Conservation (phyloP, 2,888 invertebrate genomes). For the Neoaliturus tenellus region DNA sequence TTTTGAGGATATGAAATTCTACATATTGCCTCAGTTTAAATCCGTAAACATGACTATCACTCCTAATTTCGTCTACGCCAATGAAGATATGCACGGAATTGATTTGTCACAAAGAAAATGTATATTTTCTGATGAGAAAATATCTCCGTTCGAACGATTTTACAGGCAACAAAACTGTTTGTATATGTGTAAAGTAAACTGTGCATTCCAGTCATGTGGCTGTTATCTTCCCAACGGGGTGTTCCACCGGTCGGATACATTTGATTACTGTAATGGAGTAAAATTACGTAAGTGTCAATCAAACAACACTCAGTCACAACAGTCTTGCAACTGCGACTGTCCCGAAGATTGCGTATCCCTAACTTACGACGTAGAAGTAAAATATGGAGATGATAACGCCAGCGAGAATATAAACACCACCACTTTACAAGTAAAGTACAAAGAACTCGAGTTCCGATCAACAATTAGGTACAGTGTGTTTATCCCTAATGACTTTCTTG, state of each 20-base stretch:
- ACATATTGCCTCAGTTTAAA: background rate
- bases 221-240: background rate
- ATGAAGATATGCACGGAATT: background rate
- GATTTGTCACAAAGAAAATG: background rate
- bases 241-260: background rate
- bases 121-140: background rate
- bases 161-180: background rate
- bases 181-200: background rate
- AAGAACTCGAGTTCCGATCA: background rate
- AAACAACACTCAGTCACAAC: background rate
- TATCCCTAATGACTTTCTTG: background rate
- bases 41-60: background rate
- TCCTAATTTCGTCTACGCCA: background rate
- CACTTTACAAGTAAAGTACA: background rate
- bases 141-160: background rate
- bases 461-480: background rate
- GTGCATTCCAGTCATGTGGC: background rate
- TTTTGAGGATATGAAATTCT: background rate
- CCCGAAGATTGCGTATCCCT: background rate
- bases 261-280: background rate
- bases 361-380: background rate
- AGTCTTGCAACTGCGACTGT: background rate
- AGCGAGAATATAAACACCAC: background rate
- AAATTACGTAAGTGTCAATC: background rate
- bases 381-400: background rate